Percentiles rank a stretch among this genome's conserved stretches.
phyloP scores from a whole-genome alignment of 2,113 vertebrate genomes.

The Desmodus rotundus region DNA sequence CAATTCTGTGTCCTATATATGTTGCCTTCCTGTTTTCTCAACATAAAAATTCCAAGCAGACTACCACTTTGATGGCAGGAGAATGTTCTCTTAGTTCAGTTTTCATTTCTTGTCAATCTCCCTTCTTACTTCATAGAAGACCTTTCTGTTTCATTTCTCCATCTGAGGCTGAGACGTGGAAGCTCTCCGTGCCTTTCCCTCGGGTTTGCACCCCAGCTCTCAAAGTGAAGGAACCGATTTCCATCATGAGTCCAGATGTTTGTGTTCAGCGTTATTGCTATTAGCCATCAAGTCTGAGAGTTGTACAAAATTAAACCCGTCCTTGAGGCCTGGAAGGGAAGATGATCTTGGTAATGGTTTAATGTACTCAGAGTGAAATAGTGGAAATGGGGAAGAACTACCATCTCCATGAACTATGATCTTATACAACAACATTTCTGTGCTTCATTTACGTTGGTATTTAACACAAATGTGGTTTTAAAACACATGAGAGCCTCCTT shows the following conservation, averaged over 20 bases:
- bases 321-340: slow-evolving; percentile 62
- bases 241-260: slow-evolving; percentile 61
- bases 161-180: background rate
- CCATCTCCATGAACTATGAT: background rate
- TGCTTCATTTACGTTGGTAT: slow-evolving; percentile 9
- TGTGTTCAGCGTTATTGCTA: slow-evolving; percentile 28
- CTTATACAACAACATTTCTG: background rate
- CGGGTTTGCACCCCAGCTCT: background rate
- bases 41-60: background rate
- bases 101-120: background rate
- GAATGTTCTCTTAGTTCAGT: background rate
- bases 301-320: slow-evolving; percentile 47
- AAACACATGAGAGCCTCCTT: slow-evolving; percentile 24
- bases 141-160: background rate
- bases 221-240: slow-evolving; percentile 33
- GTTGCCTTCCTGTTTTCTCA: slow-evolving; percentile 19
- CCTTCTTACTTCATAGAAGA: background rate
- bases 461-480: slow-evolving; percentile 53
- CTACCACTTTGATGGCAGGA: background rate
- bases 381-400: background rate
- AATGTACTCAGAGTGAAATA: slow-evolving; percentile 54
- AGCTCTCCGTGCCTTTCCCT: background rate
- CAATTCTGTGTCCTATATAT: background rate
- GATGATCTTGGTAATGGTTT: slow-evolving; percentile 39
- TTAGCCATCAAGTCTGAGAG: slow-evolving; percentile 42